phyloP scores from a whole-genome alignment of 1,140 invertebrate genomes.

The Neuroterus valhalla region DNA sequence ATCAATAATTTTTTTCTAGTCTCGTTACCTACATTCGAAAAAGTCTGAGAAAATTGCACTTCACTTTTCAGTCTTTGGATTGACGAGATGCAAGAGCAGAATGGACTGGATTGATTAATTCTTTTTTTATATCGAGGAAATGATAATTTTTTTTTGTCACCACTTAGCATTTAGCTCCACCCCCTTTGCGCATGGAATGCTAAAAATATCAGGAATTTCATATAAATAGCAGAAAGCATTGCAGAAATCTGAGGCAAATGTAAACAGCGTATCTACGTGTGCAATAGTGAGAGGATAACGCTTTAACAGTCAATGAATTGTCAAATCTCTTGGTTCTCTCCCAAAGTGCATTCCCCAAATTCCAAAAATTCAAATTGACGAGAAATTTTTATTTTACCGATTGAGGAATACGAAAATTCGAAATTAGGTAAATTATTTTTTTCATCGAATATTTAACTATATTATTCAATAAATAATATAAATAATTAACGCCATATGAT shows the following conservation, averaged over 20 bases:
- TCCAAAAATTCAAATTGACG: neutral
- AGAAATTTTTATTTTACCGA: no score
- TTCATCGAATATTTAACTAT: no score
- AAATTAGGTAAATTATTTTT: no score
- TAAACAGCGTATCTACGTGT: conserved; percentile 47
- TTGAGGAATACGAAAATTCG: no score
- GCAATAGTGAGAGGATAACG: conserved; percentile 29
- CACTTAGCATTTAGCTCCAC: neutral
- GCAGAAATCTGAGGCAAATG: conserved; percentile 51
- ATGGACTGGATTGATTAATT: neutral
- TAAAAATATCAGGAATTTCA: conserved; percentile 55
- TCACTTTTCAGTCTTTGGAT: neutral
- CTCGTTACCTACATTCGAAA: no score
- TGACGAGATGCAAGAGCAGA: conserved; percentile 3
- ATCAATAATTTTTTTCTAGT: neutral
- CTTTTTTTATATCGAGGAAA: conserved; percentile 18
- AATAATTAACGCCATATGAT: no score
- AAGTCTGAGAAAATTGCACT: no score
- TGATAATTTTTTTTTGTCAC: conserved; percentile 23
- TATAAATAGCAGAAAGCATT: conserved; percentile 52
- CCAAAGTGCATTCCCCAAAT: neutral
- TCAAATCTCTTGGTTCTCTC: conserved; percentile 1
- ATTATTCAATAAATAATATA: no score
- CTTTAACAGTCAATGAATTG: conserved; percentile 22
- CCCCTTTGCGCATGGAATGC: conserved; percentile 13